Evolutionary conservation across 2,113 vertebrate genomes (phyloP), one percentile per base, ranked within the genome.

Genomic region (Gymnocephalus cernua): DNA sequence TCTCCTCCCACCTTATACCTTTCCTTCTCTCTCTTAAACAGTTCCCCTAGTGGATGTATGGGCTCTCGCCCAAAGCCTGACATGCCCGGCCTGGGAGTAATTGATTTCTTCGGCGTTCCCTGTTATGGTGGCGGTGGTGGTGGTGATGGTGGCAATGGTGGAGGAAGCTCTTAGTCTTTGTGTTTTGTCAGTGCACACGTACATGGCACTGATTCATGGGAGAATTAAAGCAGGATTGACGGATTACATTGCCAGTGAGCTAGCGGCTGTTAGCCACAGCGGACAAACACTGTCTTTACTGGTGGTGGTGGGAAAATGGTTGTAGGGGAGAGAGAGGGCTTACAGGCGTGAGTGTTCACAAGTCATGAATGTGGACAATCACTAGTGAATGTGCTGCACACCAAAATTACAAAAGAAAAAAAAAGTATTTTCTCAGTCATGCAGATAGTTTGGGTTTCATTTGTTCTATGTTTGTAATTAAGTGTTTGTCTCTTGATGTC

Each of bases 31-130:
- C 79, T 77, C 57, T 85, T 72, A 82, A 87, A 88, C 88, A 82
- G 89, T 86, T 86, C 84, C 81, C 84, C 65, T 81, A 29, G 77
- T 88, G 89, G 71, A 88, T 84, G 73, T 74, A 82, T 74, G 83
- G 25, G 45, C 82, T 91, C 82, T 71, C 11, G 50, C 75, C 76
- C 47, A 54, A 66, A 80, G 77, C 73, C 78, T 45, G 54, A 88
- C 88, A 92, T 59, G 53, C 84, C 82, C 68, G 59, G 80, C 71
- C 77, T 67, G 81, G 82, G 74, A 90, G 88, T 89, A 91, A 93
- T 90, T 90, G 89, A 93, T 94, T 93, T 92, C 69, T 78, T 80
- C 74, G 73, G 84, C 41, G 61, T 65, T 86, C 76, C 62, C 54
- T 65, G 57, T 76, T 68, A 86, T 74, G 47, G 68, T 48, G 77